These are phyloP conservation scores for Caracal caracal DNA, from an alignment of 2,113 vertebrate genomes.

Conservation along the genomic window DNA sequence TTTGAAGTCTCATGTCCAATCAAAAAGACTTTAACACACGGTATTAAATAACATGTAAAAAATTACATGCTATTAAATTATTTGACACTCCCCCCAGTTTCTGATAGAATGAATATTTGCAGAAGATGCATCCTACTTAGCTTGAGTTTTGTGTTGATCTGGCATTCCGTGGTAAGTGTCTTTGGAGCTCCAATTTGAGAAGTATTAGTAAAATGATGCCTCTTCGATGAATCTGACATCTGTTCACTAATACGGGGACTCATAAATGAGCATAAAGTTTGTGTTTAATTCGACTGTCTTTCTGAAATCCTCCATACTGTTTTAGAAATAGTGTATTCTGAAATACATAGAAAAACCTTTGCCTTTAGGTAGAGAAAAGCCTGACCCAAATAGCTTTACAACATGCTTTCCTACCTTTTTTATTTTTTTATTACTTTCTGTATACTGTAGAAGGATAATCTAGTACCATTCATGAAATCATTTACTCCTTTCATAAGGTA, in stretches of 20 bases:
- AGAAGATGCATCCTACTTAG: background rate
- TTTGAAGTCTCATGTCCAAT: background rate
- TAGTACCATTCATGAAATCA: background rate
- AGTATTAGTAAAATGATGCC: background rate
- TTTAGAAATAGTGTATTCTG: slow-evolving; percentile 39
- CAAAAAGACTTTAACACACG: background rate
- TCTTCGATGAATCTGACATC: background rate
- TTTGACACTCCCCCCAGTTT: background rate
- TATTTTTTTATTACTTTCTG: background rate
- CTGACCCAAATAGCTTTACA: background rate
- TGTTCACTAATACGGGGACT: background rate
- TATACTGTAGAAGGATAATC: background rate
- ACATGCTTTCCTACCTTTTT: background rate
- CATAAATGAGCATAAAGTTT: background rate
- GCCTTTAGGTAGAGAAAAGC: background rate
- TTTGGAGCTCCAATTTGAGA: background rate
- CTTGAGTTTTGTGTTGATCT: background rate
- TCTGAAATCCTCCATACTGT: background rate
- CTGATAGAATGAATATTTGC: background rate
- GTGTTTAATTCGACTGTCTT: background rate
- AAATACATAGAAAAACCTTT: slow-evolving; percentile 21
- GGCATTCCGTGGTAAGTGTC: background rate
- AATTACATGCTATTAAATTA: background rate
- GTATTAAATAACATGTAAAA: background rate
- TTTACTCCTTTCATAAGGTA: background rate